Evolutionary conservation across 2,888 invertebrate species (phyloP).

Genomic region (Parelbella ahira): DNA sequence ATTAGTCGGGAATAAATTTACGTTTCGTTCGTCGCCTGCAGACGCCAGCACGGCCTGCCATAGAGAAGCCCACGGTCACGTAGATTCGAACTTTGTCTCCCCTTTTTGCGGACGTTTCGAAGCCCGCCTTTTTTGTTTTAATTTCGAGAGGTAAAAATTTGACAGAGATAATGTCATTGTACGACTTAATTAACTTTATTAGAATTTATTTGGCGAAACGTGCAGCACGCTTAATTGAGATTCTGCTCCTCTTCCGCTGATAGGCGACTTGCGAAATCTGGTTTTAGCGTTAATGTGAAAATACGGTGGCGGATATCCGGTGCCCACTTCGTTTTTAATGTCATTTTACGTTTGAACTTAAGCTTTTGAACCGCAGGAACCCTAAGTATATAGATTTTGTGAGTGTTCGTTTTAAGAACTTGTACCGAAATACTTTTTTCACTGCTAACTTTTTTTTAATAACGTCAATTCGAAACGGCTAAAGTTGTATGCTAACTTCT

Average conservation of each 20-base stretch:
- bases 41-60: no score
- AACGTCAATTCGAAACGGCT: no score
- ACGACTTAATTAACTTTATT: slow-evolving; percentile 76
- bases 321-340: slow-evolving; percentile 26
- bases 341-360: neutral
- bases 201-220: slow-evolving; percentile 70
- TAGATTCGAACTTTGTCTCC: slow-evolving; percentile 49
- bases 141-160: slow-evolving; percentile 56
- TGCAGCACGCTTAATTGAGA: slow-evolving; percentile 46
- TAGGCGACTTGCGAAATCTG: slow-evolving; percentile 37
- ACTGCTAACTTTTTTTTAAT: no score
- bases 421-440: no score
- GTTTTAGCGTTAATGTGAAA: slow-evolving; percentile 38
- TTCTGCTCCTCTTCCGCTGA: slow-evolving; percentile 42
- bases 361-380: neutral
- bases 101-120: slow-evolving; percentile 45
- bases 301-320: slow-evolving; percentile 25
- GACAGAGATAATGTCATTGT: slow-evolving; percentile 65
- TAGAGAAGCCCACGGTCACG: slow-evolving; percentile 44
- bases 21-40: no score
- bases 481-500: no score
- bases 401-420: no score
- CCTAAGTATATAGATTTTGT: no score
- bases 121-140: slow-evolving; percentile 50
- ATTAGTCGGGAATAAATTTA: slow-evolving; percentile 17